Conservation (phyloP, 2,797 vertebrate species). For the Scolopax rusticola region DNA sequence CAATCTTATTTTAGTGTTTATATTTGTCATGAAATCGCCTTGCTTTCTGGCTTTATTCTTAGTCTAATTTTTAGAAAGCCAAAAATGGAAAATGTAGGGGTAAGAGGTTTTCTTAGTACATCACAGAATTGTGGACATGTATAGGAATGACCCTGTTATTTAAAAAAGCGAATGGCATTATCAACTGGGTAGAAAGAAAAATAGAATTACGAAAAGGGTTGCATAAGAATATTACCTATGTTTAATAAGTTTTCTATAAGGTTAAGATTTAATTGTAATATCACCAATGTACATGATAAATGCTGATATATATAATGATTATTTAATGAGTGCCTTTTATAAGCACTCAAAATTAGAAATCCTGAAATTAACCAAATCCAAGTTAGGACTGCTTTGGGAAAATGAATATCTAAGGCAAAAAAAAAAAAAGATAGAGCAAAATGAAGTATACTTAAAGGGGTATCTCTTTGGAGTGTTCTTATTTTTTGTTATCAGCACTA, state of each 20-base stretch:
- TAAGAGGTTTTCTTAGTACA: background rate
- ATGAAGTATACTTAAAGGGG: background rate
- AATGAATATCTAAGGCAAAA: background rate
- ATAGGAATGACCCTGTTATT: background rate
- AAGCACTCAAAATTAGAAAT: conserved; percentile 6
- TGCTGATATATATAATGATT: background rate
- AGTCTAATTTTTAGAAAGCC: background rate
- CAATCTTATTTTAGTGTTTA: background rate
- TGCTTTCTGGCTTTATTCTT: background rate
- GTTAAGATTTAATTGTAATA: conserved; percentile 15
- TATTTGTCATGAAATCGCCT: background rate
- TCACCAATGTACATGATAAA: background rate
- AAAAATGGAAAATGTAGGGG: background rate
- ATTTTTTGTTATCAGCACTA: background rate
- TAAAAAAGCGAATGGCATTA: conserved; percentile 21
- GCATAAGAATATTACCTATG: background rate
- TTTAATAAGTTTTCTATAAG: conserved; percentile 3
- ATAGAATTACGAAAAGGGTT: background rate
- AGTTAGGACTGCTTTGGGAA: background rate
- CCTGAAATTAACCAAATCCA: background rate
- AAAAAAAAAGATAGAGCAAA: background rate
- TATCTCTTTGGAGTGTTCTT: background rate
- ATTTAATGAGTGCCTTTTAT: background rate
- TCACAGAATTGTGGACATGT: background rate
- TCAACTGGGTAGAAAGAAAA: background rate